Conservation (phyloP, 1,140 invertebrate species). For the Drusus annulatus region DNA sequence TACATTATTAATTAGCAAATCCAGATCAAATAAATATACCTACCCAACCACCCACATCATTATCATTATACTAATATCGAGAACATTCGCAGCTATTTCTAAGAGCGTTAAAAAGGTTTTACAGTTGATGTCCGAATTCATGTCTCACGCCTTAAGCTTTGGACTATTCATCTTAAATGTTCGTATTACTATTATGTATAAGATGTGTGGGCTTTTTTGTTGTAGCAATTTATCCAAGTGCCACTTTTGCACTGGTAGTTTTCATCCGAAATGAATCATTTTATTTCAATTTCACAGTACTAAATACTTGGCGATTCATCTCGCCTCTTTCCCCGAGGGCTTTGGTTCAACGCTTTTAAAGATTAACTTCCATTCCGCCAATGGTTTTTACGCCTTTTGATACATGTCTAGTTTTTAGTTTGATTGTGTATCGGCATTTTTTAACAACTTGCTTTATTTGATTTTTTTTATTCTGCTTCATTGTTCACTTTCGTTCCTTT, state of each 20-base stretch:
- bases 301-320: background rate
- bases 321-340: background rate
- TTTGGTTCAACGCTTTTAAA: background rate
- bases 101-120: background rate
- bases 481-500: constrained; percentile 8
- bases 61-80: too few species aligned
- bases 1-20: too few species aligned
- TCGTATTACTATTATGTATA: constrained; percentile 1
- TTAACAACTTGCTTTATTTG: background rate
- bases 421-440: too few species aligned
- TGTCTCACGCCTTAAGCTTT: background rate
- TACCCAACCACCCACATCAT: too few species aligned
- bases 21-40: too few species aligned
- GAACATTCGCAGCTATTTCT: too few species aligned
- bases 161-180: background rate
- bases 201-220: constrained; percentile 3
- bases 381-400: background rate
- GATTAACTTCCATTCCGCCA: background rate
- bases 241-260: background rate
- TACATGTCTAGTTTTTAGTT: too few species aligned
- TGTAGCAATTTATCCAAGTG: constrained; percentile 1
- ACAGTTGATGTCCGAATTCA: background rate
- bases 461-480: background rate
- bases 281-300: background rate
- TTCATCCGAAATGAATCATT: constrained; percentile 10